Base-by-base conservation (phyloP, 2,113 vertebrate species). In the Speoplatyrhinus poulsoni region DNA sequence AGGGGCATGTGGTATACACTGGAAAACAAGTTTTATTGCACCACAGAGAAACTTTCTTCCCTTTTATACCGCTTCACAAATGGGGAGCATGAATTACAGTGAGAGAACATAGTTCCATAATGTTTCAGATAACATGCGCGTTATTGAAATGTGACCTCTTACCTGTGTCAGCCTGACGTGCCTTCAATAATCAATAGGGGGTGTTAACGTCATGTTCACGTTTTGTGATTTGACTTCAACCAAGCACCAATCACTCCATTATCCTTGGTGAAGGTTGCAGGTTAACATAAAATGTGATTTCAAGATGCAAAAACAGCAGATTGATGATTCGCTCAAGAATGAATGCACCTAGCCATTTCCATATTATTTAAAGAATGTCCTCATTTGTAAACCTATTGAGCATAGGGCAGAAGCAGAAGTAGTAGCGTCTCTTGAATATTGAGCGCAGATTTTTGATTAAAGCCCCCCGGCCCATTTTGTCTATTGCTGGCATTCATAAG, bases 191-290 rank as follows among this genome's bases (percentile, higher is more conserved):
- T 90, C 88, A 83, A 87, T 88, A 85, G 79, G 79, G 83, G 85
- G 85, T 74, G 85, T 85, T 81, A 72, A 54, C 59, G 83, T 83
- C 83, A 54, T 79, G 75, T 88, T 88, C 82, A 82, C 76, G 72
- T 84, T 70, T 87, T 80, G 76, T 77, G 83, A 81, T 89, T 88
- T 82, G 83, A 81, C 83, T 80, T 64, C 66, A 79, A 84, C 77
- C 77, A n/a, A 77, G 69, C 8, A 77, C 83, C 86, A 88, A 76
- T 91, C 87, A 71, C 88, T 85, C 81, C 84, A 83, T 88, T 88
- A 90, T 91, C 88, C 91, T 91, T 90, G 87, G 87, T 76, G 88
- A 90, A 90, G 90, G 90, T 89, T 92, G 89, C 89, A 80, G 91
- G 92, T 93, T 90, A 90, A 89, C 84, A 71, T 83, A 79, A 87